phyloP scores from a whole-genome alignment of 2,888 invertebrate species.

The Epinotia bilunana region DNA sequence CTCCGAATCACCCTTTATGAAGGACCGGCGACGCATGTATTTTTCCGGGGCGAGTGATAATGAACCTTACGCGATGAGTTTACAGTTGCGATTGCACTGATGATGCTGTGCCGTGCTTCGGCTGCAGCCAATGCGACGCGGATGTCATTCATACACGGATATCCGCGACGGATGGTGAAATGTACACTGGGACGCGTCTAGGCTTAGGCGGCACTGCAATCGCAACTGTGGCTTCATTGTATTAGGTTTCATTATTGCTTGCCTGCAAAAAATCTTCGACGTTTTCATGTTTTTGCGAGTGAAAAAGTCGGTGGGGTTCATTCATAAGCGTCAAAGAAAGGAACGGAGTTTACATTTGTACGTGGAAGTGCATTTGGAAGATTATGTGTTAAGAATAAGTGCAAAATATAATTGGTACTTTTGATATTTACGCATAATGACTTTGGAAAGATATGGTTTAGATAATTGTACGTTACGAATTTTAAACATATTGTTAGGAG shows the following conservation, averaged over 20 bases:
- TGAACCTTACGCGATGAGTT: not conserved
- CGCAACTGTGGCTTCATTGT: not conserved
- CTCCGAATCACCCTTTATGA: not conserved
- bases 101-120: not conserved
- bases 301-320: not conserved
- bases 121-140: not conserved
- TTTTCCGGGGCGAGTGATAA: not conserved
- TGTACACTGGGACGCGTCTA: not conserved
- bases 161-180: not conserved
- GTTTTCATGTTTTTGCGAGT: not conserved
- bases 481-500: conserved; percentile 67
- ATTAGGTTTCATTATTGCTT: not conserved
- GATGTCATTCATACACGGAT: not conserved
- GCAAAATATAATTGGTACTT: not conserved
- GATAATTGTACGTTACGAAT: conserved; percentile 66
- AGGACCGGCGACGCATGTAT: not conserved
- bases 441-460: conserved; percentile 36
- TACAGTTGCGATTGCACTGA: not conserved
- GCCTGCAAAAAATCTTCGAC: not conserved
- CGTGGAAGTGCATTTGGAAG: not conserved
- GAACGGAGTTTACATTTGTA: not conserved
- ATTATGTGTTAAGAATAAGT: not conserved
- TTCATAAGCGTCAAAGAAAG: not conserved
- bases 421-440: conserved; percentile 33
- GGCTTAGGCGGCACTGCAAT: not conserved